Evolutionary conservation across 2,888 invertebrate genomes (phyloP).

Genomic region (Acrobeloides nanus): DNA sequence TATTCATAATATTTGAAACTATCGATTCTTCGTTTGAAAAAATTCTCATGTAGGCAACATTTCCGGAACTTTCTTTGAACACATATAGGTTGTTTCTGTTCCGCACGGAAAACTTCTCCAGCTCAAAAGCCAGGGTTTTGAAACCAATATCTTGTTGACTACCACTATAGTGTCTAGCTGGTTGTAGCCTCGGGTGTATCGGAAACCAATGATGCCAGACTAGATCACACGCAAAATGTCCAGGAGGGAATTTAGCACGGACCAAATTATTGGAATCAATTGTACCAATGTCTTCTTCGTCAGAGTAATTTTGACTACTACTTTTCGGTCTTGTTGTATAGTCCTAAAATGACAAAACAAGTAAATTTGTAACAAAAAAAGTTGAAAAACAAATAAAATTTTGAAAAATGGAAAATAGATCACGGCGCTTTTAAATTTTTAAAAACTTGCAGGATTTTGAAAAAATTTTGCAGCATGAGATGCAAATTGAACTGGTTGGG

Average conservation of each 20-base stretch:
- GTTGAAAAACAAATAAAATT: not conserved
- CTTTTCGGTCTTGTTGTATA: too few relatives aligned
- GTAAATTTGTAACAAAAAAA: not conserved
- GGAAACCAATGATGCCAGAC: conserved; percentile 68
- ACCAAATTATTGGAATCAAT: conserved; percentile 13
- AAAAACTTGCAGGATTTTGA: too few relatives aligned
- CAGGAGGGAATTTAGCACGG: conserved; percentile 59
- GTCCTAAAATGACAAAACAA: too few relatives aligned
- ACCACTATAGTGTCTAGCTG: not conserved
- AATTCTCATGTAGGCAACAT: conserved; percentile 38
- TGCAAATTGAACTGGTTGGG: not conserved
- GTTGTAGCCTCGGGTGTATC: conserved; percentile 67
- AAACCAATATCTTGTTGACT: conserved; percentile 14
- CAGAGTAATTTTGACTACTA: too few relatives aligned
- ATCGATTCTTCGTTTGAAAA: conserved; percentile 25
- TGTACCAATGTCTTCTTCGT: conserved; percentile 8
- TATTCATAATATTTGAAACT: conserved; percentile 7
- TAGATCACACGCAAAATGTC: conserved; percentile 69
- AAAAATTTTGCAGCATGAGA: conserved; percentile 1
- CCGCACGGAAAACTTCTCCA: conserved; percentile 29
- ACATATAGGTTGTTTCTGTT: conserved; percentile 23
- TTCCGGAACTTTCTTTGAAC: conserved; percentile 24
- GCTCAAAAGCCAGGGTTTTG: conserved; percentile 21
- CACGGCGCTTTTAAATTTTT: too few relatives aligned
- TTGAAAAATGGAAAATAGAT: too few relatives aligned